Evolutionary conservation across 1,140 invertebrate genomes (phyloP), one percentile per base, ranked within the genome.

Genomic region (Atta cephalotes): DNA sequence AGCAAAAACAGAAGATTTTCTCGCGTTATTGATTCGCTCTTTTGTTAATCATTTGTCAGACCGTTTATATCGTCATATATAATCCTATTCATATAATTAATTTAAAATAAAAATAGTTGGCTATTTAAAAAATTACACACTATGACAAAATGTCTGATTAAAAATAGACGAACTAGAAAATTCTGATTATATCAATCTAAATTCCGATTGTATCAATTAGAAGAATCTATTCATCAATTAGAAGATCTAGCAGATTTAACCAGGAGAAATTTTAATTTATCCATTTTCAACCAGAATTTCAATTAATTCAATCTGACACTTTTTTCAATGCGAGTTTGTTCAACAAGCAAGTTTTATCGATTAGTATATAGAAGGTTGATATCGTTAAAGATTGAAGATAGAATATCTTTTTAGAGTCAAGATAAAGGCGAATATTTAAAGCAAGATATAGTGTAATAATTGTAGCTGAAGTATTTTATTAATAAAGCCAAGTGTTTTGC

Each of bases 11-110:
- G 7, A 76, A 12, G 62, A 56, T 81, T 63, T 60, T 76, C 56
- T 71, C 65, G 14, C 28, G 45, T 81, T 74, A 86, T 66, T 68
- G 60, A 87, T 87, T 51, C 65, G 78, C 66, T 63, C 70, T 62
- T 9, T 68, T 21, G 25, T 79, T 74, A 68, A 45, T 60, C 7
- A 28, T 58, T 25, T 71, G 63, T 60, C 10, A 31, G 21, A 58
- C 0, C 6, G 18, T 58, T 56, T 25, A 81, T 18, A 45, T 71
- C 21, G n/a, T 18, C 45, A 71, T n/a, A 58, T 58, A 71, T 25
- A 5, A 72, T 39, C 62, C 25, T 12, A 84, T 49, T 70, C 6
- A 25, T 68, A 31, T 74, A 62, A 62, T 71, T 71, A 81, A 58
- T 71, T 71, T n/a, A 58, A 58, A 53, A 71, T n/a, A 25, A 25